A percentile compares a stretch with the other conserved stretches of the same genome.
Evolutionary conservation across 2,888 invertebrate species (phyloP).

Genomic region (Halocaridina rubra): DNA sequence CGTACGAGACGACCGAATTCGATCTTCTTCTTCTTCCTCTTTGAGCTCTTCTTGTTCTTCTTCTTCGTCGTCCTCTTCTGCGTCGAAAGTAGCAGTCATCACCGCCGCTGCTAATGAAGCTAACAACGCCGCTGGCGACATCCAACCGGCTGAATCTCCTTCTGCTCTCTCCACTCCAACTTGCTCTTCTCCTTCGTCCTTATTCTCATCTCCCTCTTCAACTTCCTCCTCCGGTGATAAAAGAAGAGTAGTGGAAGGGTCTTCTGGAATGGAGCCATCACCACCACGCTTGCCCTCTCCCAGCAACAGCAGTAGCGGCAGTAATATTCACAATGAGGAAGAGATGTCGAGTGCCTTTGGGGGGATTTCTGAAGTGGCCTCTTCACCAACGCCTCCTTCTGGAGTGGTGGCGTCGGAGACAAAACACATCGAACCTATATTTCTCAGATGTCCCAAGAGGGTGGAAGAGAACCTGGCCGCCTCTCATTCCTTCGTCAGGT

Average conservation of each 20-base stretch:
- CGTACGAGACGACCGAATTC: constrained; percentile 37
- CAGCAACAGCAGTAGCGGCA: too few relatives aligned
- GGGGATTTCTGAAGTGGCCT: neutral
- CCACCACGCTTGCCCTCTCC: neutral
- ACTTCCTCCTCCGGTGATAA: constrained; percentile 25
- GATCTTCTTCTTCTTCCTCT: constrained; percentile 29
- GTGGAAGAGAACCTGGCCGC: constrained; percentile 36
- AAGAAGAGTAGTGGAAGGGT: constrained; percentile 1
- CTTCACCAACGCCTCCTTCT: neutral
- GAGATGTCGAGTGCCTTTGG: constrained; percentile 24
- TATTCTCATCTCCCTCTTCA: constrained; percentile 39
- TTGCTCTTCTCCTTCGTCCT: constrained; percentile 48
- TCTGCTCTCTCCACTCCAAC: constrained; percentile 41
- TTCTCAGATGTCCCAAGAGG: constrained; percentile 29
- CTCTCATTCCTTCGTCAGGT: constrained; percentile 32
- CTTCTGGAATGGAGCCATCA: neutral
- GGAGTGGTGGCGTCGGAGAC: neutral
- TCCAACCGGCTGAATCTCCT: neutral
- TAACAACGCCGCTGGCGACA: neutral
- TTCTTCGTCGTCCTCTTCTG: constrained; percentile 6
- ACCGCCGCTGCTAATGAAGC: neutral
- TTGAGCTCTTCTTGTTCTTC: constrained; percentile 9
- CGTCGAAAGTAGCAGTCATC: constrained; percentile 35
- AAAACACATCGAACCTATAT: constrained; percentile 39
- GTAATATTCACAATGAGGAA: too few relatives aligned